A percentile compares a stretch with the other conserved stretches of the same genome.
These are phyloP conservation scores for Rhabdornis inornatus DNA, from an alignment of 2,113 vertebrate genomes.

Conservation along the genomic window DNA sequence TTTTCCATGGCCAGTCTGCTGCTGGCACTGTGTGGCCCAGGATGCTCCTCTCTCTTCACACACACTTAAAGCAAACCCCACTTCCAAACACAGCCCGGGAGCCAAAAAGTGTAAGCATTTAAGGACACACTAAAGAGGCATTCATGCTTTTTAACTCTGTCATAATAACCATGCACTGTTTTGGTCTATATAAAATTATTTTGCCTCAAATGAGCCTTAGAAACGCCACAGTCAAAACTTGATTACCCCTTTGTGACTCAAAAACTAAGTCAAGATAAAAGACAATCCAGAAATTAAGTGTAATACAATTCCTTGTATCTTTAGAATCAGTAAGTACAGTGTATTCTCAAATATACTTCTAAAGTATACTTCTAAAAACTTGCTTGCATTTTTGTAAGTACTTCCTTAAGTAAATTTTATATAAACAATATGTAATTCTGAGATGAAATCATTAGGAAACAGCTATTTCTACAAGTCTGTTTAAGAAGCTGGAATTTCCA, in stretches of 20 bases:
- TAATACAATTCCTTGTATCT: neutral
- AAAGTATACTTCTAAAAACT: neutral
- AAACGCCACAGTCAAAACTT: neutral
- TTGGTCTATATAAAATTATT: fast-evolving
- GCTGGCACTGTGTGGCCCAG: fast-evolving
- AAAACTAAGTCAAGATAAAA: neutral
- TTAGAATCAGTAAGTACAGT: neutral
- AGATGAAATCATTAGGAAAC: neutral
- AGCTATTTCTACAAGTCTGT: neutral
- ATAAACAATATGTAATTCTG: neutral
- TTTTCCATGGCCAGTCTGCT: fast-evolving
- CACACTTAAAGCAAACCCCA: fast-evolving
- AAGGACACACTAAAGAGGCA: neutral
- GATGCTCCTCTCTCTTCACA: too few species aligned
- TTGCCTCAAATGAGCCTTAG: neutral
- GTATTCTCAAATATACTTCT: neutral
- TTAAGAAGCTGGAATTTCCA: neutral
- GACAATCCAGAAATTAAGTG: neutral
- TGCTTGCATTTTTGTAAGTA: neutral
- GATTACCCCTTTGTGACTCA: neutral
- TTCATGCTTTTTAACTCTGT: fast-evolving
- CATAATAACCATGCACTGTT: neutral
- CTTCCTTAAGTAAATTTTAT: neutral
- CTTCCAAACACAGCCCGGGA: fast-evolving
- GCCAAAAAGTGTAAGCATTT: fast-evolving